Evolutionary conservation across 2,888 invertebrate species (phyloP).

Genomic region (Quadroppia sp.): DNA sequence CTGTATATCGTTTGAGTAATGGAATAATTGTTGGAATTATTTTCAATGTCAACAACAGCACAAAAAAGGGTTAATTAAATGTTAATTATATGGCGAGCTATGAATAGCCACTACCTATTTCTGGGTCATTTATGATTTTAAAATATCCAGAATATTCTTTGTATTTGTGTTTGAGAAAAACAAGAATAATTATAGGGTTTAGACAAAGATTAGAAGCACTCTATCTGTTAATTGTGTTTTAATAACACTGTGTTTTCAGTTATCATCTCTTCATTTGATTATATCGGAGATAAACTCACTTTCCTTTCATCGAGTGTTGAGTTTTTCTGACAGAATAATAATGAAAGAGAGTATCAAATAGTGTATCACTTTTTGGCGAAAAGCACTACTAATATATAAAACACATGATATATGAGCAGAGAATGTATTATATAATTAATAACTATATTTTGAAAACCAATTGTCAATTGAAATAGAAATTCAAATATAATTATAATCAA

Average conservation of each 20-base stretch:
- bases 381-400: background rate
- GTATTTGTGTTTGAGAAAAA: background rate
- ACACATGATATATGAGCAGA: conserved; percentile 1
- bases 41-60: too few species aligned
- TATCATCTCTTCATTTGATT: conserved; percentile 13
- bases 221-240: background rate
- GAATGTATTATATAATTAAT: conserved; percentile 6
- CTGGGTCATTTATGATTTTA: too few species aligned
- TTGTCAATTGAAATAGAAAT: background rate
- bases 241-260: background rate
- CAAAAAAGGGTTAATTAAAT: too few species aligned
- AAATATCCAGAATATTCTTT: too few species aligned
- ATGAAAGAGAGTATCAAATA: background rate
- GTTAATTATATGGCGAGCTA: too few species aligned
- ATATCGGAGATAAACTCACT: conserved; percentile 19
- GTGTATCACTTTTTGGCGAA: conserved; percentile 8
- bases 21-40: conserved; percentile 10
- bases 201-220: background rate
- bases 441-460: conserved; percentile 4
- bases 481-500: background rate
- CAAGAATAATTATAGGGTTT: background rate
- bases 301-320: background rate
- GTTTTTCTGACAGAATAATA: conserved; percentile 25
- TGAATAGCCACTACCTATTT: too few species aligned
- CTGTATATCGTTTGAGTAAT: background rate